Percentiles rank a stretch among this genome's conserved stretches.
phyloP scores from a whole-genome alignment of 2,888 invertebrate genomes.

The Mactromeris polynyma region DNA sequence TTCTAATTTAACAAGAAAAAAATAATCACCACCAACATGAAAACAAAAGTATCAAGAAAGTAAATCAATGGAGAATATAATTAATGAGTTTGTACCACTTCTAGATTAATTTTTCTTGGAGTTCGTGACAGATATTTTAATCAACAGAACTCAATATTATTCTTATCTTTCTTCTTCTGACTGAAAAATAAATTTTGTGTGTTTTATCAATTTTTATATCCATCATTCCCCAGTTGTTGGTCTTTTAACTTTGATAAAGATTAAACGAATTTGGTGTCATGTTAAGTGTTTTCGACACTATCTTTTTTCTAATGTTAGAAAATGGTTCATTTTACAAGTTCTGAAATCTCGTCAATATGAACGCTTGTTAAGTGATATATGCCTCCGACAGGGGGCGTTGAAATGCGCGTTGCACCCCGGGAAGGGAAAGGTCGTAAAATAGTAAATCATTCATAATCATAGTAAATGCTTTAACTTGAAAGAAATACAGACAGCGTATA shows the following conservation, averaged over 20 bases:
- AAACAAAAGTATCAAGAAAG: constrained; percentile 16
- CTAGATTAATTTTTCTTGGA: constrained; percentile 41
- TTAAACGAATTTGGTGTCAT: constrained; percentile 60
- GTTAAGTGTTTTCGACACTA: constrained; percentile 67
- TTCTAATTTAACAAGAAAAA: constrained; percentile 18
- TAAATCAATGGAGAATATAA: constrained; percentile 28
- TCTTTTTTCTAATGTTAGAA: constrained; percentile 64
- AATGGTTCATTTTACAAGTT: constrained; percentile 61
- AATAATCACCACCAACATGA: neutral
- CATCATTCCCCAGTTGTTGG: constrained; percentile 54
- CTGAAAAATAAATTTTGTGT: constrained; percentile 60
- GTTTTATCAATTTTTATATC: constrained; percentile 69
- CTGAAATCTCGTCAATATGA: constrained; percentile 57
- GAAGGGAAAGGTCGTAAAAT: constrained; percentile 41
- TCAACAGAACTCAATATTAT: constrained; percentile 50
- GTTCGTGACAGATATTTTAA: constrained; percentile 56
- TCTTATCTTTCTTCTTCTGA: constrained; percentile 46
- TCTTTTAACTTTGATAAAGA: constrained; percentile 62
- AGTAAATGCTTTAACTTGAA: constrained; percentile 43
- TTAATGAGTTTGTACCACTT: constrained; percentile 28
- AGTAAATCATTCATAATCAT: constrained; percentile 57
- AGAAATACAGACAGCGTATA: constrained; percentile 42
- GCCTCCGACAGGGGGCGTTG: constrained; percentile 58
- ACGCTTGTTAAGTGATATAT: constrained; percentile 63
- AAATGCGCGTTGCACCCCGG: constrained; percentile 51